A percentile compares a stretch with the other conserved stretches of the same genome.
Evolutionary conservation across 35 echinoderm and acorn worm genomes (phyloP).

Genomic region (Lytechinus variegatus): DNA sequence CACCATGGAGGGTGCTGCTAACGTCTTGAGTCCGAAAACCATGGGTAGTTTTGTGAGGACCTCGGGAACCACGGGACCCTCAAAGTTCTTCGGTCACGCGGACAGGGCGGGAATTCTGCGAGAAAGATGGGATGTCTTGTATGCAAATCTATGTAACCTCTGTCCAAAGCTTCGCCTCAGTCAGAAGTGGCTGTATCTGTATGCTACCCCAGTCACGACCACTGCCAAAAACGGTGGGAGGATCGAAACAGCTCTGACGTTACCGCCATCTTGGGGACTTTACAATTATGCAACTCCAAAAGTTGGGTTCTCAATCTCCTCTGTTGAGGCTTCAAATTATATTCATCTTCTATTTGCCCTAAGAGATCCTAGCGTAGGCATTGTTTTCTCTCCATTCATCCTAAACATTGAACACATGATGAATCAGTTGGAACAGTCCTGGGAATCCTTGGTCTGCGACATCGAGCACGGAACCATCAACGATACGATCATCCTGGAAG

Average conservation of each 20-base stretch:
- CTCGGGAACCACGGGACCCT: too few relatives aligned
- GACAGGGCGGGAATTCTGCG: too few relatives aligned
- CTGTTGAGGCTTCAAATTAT: conserved; percentile 63
- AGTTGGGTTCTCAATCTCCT: conserved; percentile 55
- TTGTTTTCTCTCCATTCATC: not conserved
- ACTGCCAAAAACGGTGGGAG: not conserved
- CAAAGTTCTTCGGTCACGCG: too few relatives aligned
- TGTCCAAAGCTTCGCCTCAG: not conserved
- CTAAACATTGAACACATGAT: conserved; percentile 52
- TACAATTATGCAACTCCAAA: conserved; percentile 40
- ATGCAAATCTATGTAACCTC: too few relatives aligned
- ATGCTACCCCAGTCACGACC: not conserved
- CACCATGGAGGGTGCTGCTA: too few relatives aligned
- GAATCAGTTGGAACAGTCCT: conserved; percentile 56
- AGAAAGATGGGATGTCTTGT: too few relatives aligned
- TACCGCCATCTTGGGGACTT: not conserved
- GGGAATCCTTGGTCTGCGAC: conserved; percentile 63
- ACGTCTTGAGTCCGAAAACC: too few relatives aligned
- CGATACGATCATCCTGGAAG: conserved; percentile 47
- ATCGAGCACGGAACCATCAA: conserved; percentile 58
- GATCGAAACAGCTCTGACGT: not conserved
- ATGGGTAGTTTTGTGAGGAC: too few relatives aligned
- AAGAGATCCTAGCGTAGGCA: conserved; percentile 52
- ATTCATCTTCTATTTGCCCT: conserved; percentile 76
- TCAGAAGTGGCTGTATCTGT: not conserved